Evolutionary conservation across 2,888 invertebrate species (phyloP).

Genomic region (Ceramica pisi): DNA sequence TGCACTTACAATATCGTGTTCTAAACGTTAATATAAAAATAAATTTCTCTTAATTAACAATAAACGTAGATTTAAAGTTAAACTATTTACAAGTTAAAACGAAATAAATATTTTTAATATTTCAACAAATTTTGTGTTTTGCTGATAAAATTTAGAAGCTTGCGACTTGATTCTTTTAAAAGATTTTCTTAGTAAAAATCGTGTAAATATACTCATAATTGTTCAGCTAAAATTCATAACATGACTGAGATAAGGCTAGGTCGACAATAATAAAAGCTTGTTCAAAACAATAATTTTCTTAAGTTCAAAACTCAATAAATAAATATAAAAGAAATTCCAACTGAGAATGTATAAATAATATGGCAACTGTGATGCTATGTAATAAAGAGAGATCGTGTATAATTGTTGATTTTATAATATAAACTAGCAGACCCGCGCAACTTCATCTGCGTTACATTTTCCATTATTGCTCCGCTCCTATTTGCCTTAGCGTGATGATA

Average conservation of each 20-base stretch:
- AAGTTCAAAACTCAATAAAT: slow-evolving; percentile 20
- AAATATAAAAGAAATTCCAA: slow-evolving; percentile 12
- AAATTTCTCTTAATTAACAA: slow-evolving; percentile 61
- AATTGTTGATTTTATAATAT: too few species aligned
- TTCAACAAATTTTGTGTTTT: slow-evolving; percentile 35
- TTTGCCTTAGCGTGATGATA: too few species aligned
- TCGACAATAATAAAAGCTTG: background rate
- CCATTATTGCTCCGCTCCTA: too few species aligned
- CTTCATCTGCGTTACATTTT: too few species aligned
- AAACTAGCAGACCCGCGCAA: too few species aligned
- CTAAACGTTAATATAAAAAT: slow-evolving; percentile 74
- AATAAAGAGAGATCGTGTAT: slow-evolving; percentile 42
- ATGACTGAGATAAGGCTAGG: slow-evolving; percentile 12
- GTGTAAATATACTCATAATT: background rate
- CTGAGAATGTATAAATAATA: slow-evolving; percentile 37
- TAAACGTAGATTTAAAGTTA: slow-evolving; percentile 51
- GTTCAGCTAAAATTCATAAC: slow-evolving; percentile 7
- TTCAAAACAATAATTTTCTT: slow-evolving; percentile 5
- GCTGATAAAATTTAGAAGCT: slow-evolving; percentile 15
- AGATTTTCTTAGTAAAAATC: background rate
- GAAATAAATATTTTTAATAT: slow-evolving; percentile 46
- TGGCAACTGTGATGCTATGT: slow-evolving; percentile 53
- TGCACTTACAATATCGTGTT: slow-evolving; percentile 76
- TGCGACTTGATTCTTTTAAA: background rate
- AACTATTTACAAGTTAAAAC: slow-evolving; percentile 61